Base-by-base conservation (phyloP, 2,888 invertebrate genomes). In the Muscina levida region DNA sequence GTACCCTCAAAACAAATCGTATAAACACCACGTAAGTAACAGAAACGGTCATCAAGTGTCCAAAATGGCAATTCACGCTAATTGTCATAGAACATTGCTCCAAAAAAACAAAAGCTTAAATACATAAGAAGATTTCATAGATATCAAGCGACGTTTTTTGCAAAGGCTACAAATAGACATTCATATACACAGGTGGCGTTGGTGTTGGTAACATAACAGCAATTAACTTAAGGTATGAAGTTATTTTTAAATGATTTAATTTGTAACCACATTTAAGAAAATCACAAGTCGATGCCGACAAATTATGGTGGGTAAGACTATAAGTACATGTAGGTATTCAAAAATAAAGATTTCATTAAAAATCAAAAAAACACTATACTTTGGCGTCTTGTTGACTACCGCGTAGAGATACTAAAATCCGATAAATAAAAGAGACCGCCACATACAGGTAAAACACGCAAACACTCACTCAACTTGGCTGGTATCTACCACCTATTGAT, bases 311-410 rank as follows among this genome's bases (percentile, higher is more conserved):
- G 37, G n/a, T 19, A 11, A 39, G 31, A 57, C n/a, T n/a, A 57
- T 57, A 37, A 59, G 59, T 48, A 39, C 37, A 56, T 56, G 13
- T 56, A n/a, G n/a, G n/a, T 53, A n/a, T 53, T 10, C 13, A 53
- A 26, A 56, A 26, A 24, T 31, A 57, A 57, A 5, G 37, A 57
- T 24, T 26, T 31, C 19, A 53, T 22, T 22, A 24, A 24, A 53
- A 53, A 53, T 53, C 13, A 51, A 1, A 8, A 24, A 11, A 22
- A 53, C 53, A 22, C 13, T 31, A 31, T n/a, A 15, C 19, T 19
- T 19, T 42, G 62, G 62, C 62, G 62, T 62, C 62, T 62, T 11
- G 19, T 42, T 62, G 62, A 62, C 62, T 62, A 62, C 62, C 62
- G 19, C 39, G 42, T 42, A 22, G 10, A 37, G 62, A 13, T 37